Evolutionary conservation across 2,888 invertebrate species (phyloP), one percentile per base, ranked within the genome.

Genomic region (Mystacides longicornis): DNA sequence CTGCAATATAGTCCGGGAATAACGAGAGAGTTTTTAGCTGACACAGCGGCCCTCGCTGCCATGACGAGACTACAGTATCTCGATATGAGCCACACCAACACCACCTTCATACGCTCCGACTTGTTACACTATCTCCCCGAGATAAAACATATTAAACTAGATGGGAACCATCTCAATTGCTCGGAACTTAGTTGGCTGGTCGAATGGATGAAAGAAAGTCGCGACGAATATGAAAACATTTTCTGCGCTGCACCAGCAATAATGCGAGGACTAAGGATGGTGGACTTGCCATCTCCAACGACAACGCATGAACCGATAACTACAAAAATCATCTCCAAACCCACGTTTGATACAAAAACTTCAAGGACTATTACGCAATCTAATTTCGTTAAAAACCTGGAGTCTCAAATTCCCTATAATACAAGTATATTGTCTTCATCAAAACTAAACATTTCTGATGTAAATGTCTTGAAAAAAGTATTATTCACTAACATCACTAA

Each of bases 121-220:
- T 72, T 90, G 55, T 71, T 84, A 49, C 81, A 82, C 65, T 81
- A 83, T 66, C 77, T 90, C 61, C 85, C 85, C 0, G 83, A 86
- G 65, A 68, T 91, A 50, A 80, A 81, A 63, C 75, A 79, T 19
- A 69, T 90, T 49, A 78, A 83, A 63, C 68, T 91, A 55, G 79
- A 80, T 54, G 86, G 83, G 3, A 91, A 91, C 68, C 76, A 79
- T 21, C 81, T 89, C 71, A 82, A 85, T 65, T 91, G 90, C 68
- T 80, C 77, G 48, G 77, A 80, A 23, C 74, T 84, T 57, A 70
- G 80, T 59, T 86, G 85, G 85, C 66, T 85, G 1, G 81, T 80
- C 23, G 77, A 81, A 57, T 89, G 88, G 88, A 78, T 88, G 73
- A 75, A 74, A 37, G 69, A 73, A 22, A 76, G 77, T 58, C 68